phyloP scores from a whole-genome alignment of 35 echinoderm and acorn worm species.

The Ophioderma brevispina region DNA sequence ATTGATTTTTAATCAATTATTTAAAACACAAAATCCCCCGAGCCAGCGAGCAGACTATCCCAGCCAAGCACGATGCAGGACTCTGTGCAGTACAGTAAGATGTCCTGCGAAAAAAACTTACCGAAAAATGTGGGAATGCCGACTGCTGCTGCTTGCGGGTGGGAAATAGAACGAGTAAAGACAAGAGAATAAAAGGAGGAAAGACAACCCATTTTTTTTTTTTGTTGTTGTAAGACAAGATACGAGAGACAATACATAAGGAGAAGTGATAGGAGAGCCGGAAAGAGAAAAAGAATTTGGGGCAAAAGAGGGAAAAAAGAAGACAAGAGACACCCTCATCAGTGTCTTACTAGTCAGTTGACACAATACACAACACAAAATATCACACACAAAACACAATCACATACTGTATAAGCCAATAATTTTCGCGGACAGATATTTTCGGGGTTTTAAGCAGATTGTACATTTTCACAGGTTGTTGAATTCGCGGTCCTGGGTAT shows the following conservation, averaged over 20 bases:
- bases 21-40: neutral
- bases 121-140: constrained; percentile 98
- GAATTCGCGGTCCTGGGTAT: too few species aligned
- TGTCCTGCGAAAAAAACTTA: constrained; percentile 61
- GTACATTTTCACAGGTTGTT: too few species aligned
- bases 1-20: too few species aligned
- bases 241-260: neutral
- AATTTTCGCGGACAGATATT: too few species aligned
- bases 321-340: too few species aligned
- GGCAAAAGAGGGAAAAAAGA: too few species aligned
- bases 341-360: too few species aligned
- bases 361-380: too few species aligned
- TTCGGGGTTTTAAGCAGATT: too few species aligned
- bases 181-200: neutral
- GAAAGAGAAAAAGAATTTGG: neutral
- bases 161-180: neutral
- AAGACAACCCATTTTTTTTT: neutral
- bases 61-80: constrained; percentile 3
- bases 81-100: neutral
- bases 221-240: neutral
- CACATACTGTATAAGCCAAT: too few species aligned
- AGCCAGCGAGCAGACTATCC: neutral
- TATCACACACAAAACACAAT: too few species aligned
- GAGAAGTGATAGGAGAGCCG: neutral
- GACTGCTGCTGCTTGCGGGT: constrained; percentile 85